Evolutionary conservation across 2,113 vertebrate genomes (phyloP), one percentile per base, ranked within the genome.

Genomic region (Physeter macrocephalus): DNA sequence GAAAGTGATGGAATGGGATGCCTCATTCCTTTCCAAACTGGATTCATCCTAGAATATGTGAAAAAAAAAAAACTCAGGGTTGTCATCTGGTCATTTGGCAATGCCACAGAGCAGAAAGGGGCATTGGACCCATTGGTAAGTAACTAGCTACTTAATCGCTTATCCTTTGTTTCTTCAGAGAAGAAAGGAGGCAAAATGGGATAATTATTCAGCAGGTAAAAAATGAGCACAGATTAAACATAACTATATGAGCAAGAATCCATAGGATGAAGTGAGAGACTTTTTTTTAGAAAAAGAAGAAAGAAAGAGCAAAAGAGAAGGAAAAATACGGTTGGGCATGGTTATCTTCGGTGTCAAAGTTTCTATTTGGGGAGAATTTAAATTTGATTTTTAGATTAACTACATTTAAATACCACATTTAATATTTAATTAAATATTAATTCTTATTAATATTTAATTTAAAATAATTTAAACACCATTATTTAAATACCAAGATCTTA

Each of bases 371-470:
- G 52, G 23, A 85, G 86, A 88, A 61, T 34, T 69, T 71, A 72
- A 64, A 77, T 78, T 95, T n/a, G 41, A 83, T 71, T 71, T 90
- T 86, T 81, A 87, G 57, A 96, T 87, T 66, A 71, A 69, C 34
- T 75, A 66, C 46, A 23, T 66, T 67, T 82, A 81, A 86, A 87
- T 52, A 31, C 20, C 46, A 82, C 17, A 77, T 36, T 67, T 93
- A 75, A 25, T 57, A 59, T 7, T 67, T 43, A 86, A 86, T 93
- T 52, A 90, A 66, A 78, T 49, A 39, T 49, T 66, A 61, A 54
- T 27, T 77, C n/a, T 78, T 67, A 5, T 36, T 82, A 52, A 23
- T 75, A 75, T 43, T 93, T 43, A 46, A 34, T 61, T 86, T 62
- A 67, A 87, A 93, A 67, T 87, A 92, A 92, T 36, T 39, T 72